Conservation (phyloP, 2,113 vertebrate genomes). For the Chelonoidis abingdonii region DNA sequence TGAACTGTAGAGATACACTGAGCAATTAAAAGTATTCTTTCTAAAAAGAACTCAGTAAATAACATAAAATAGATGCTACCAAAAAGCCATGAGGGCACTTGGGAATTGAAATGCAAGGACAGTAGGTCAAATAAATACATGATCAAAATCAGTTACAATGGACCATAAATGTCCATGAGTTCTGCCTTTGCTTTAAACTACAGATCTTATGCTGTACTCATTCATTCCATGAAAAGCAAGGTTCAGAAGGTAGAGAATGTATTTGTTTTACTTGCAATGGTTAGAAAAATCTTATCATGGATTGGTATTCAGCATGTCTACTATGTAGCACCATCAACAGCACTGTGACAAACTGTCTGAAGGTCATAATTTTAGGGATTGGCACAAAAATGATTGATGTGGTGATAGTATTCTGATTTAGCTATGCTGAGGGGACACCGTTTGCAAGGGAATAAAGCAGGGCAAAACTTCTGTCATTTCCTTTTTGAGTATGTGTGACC, state of each 20-base stretch:
- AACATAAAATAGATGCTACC: rapidly evolving
- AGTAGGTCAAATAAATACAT: neutral
- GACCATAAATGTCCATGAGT: neutral
- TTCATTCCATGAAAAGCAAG: conserved; percentile 22
- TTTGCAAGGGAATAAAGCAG: neutral
- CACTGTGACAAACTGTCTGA: conserved; percentile 30
- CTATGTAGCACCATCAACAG: neutral
- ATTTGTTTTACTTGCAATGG: conserved; percentile 2
- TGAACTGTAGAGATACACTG: rapidly evolving
- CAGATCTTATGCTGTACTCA: conserved; percentile 21
- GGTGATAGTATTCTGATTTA: conserved; percentile 10
- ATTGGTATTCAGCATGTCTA: neutral
- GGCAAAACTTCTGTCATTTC: neutral
- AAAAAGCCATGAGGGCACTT: neutral
- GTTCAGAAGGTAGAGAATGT: conserved; percentile 23
- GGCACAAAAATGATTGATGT: conserved; percentile 32
- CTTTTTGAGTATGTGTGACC: neutral
- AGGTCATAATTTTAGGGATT: conserved; percentile 52
- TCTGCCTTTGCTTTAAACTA: conserved; percentile 3
- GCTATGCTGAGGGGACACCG: neutral
- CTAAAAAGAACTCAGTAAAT: neutral
- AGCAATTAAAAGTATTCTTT: neutral
- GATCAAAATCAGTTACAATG: neutral
- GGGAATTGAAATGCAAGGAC: neutral
- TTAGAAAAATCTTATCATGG: conserved; percentile 35